Evolutionary conservation across 2,113 vertebrate species (phyloP), one percentile per base, ranked within the genome.

Genomic region (Barnardius zonarius): DNA sequence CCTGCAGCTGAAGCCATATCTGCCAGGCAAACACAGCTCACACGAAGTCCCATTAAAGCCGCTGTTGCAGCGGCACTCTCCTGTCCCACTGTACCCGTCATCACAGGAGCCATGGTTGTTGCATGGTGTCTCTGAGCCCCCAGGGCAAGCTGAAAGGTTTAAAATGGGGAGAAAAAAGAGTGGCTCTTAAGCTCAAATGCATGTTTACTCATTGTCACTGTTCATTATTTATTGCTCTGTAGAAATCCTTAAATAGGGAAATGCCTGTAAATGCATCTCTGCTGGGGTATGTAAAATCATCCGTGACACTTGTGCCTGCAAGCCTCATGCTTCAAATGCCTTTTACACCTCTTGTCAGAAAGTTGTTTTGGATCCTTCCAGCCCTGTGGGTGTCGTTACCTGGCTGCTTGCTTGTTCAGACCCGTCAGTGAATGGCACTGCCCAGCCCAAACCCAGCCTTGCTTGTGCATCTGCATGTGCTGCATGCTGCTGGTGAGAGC

Each of bases 21-120:
- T 98, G 30, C 98, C 98, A 0, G 98, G 95, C 61, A 37, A 33
- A 83, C 99, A 99, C 30, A 97, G 97, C 93, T 99, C 99, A 5
- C 99, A 99, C 0, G 99, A 95, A 0, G 98, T 98, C 52, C 99
- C 99, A 1, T 96, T 96, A 93, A 99, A 99, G 46, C 98, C 98
- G 0, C 39, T 3, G 9, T 96, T 25, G 69, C 99, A 99, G n/a
- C 10, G 95, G 41, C 99, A 99, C 78, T 98, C 98, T 28, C 99
- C 99, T 2, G 98, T 98, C 23, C 98, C 98, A 0, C 97, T 83
- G 86, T 98, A 98, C 8, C 97, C 98, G 0, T 99, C 98, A 0
- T 98, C 95, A 25, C 99, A 99, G 69, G 93, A 85, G 5, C 99
- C 99, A 1, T 89, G 99, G 90, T 98, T 98, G n/a, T 95, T 98